phyloP scores from a whole-genome alignment of 2,888 invertebrate species.

The Xestoiulus laeticollis region DNA sequence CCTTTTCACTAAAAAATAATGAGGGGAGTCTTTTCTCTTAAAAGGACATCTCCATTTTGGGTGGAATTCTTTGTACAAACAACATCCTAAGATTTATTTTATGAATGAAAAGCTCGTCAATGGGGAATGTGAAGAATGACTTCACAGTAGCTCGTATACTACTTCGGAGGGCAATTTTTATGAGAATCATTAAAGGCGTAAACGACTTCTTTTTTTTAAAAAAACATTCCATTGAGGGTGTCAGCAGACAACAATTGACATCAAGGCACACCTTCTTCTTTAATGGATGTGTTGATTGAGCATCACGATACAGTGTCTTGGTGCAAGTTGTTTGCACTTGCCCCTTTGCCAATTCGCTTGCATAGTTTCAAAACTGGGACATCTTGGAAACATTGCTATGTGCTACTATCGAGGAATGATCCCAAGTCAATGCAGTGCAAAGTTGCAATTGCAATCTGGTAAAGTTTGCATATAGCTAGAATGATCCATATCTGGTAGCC shows the following conservation, averaged over 20 bases:
- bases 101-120: constrained; percentile 48
- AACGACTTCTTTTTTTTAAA: constrained; percentile 45
- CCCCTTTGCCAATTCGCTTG: background rate
- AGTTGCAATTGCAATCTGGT: too few species aligned
- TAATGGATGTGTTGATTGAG: constrained; percentile 41
- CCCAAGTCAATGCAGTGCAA: too few species aligned
- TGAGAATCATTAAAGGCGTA: constrained; percentile 49
- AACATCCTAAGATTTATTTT: constrained; percentile 6
- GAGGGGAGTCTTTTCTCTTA: background rate
- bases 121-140: constrained; percentile 47
- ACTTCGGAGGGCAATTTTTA: constrained; percentile 39
- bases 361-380: background rate
- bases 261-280: constrained; percentile 35
- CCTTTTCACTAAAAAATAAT: constrained; percentile 16
- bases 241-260: constrained; percentile 43
- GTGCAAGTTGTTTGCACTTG: constrained; percentile 21
- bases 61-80: constrained; percentile 20
- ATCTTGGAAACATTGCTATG: too few species aligned
- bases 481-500: too few species aligned
- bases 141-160: constrained; percentile 44
- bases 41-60: constrained; percentile 47
- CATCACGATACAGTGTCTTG: background rate
- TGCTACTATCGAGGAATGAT: too few species aligned
- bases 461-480: too few species aligned
- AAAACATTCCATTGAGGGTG: constrained; percentile 45